These are phyloP conservation scores for Julus scandinavius DNA, from an alignment of 2,888 invertebrate genomes.

Conservation along the genomic window DNA sequence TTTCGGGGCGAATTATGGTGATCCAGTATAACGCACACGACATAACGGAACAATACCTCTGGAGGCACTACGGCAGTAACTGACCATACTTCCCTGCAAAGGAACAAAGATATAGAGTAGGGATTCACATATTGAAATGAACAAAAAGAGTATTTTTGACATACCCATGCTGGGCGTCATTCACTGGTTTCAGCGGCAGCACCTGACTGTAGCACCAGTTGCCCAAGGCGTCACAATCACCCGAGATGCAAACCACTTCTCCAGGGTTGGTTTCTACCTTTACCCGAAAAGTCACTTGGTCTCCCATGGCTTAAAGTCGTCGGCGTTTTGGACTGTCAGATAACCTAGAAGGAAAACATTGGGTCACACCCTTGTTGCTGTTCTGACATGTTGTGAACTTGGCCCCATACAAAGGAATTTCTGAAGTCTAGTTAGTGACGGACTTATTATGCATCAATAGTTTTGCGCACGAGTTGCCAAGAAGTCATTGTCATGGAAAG, in stretches of 20 bases:
- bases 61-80: slow-evolving; percentile 62
- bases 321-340: not conserved
- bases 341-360: not conserved
- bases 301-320: not conserved
- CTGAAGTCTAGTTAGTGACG: not conserved
- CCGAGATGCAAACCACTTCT: slow-evolving; percentile 78
- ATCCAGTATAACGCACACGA: slow-evolving; percentile 77
- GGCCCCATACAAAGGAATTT: not conserved
- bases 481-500: too few relatives aligned
- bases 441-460: not conserved
- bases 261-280: slow-evolving; percentile 70
- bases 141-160: not conserved
- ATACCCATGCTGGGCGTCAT: not conserved
- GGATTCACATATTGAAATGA: not conserved
- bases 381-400: too few relatives aligned
- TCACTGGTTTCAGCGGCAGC: slow-evolving; percentile 22
- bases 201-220: slow-evolving; percentile 72
- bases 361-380: not conserved
- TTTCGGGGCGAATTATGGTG: slow-evolving; percentile 64
- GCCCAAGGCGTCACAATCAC: slow-evolving; percentile 76
- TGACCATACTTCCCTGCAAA: not conserved
- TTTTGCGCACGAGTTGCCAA: too few relatives aligned
- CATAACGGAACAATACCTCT: slow-evolving; percentile 76
- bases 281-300: slow-evolving; percentile 68
- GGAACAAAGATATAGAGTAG: not conserved